Base-by-base conservation (phyloP, 1,140 invertebrate genomes). In the Cryptotermes secundus region DNA sequence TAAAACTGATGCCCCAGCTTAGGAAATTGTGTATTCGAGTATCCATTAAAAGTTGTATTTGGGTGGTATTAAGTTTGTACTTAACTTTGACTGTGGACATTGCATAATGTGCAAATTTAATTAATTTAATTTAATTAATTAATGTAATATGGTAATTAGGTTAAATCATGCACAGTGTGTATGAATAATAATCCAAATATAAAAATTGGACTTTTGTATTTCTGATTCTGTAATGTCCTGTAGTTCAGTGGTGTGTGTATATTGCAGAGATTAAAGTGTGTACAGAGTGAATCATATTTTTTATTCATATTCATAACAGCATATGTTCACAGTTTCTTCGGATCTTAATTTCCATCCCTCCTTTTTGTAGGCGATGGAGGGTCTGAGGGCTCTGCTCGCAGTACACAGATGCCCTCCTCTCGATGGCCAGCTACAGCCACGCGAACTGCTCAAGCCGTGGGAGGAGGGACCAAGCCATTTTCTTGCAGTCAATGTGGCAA, bases 401-500 rank as follows among this genome's bases (percentile, higher is more conserved):
- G 59, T 72, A 72, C 59, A 72, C 59, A 72, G 26, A 31, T 72
- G 59, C 59, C 59, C 59, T 31, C 59, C 59, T 72, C 59, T 72
- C 59, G 59, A 31, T 72, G 59, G 59, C n/a, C 59, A 72, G 14
- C 59, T n/a, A 72, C 59, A 72, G 59, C 26, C 59, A 31, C n/a
- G 14, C 26, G 59, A 72, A 72, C 59, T 59, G 12, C 53, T 31
- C 59, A 72, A 72, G 59, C 59, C 26, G 59, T 14, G 59, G 59
- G 59, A 72, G 59, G 59, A 72, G 59, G 59, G 59, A 7, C 59
- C 26, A 72, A 72, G n/a, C 83, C 59, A n/a, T 72, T 10, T 31
- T 72, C 59, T 72, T 91, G 90, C 87, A 88, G 90, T 86, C 89
- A 90, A 86, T 91, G 90, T 87, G 90, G 90, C 86, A 90, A 90